A percentile compares a stretch with the other conserved stretches of the same genome.
Evolutionary conservation across 2,888 invertebrate species (phyloP).

Genomic region (Asteroscopus sphinx): DNA sequence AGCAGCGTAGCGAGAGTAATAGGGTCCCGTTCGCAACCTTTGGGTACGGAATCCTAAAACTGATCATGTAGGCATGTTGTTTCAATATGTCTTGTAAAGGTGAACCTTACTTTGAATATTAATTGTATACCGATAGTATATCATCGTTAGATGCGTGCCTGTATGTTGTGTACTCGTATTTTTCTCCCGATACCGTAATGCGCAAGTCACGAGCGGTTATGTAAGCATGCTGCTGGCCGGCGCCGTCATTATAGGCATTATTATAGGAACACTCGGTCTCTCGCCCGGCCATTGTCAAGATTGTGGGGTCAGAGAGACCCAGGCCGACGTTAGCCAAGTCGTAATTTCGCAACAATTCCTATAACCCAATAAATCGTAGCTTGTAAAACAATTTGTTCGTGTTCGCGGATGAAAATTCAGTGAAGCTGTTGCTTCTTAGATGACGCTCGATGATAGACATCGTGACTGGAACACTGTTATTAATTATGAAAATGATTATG

Average conservation of each 20-base stretch:
- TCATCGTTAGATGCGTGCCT: conserved; percentile 64
- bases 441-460: conserved; percentile 79
- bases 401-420: conserved; percentile 63
- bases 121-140: conserved; percentile 17
- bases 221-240: conserved; percentile 87
- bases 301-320: conserved; percentile 86
- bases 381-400: conserved; percentile 85
- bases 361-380: conserved; percentile 85
- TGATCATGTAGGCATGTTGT: neutral
- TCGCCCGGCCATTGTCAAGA: conserved; percentile 87
- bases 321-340: conserved; percentile 76
- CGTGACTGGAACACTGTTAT: conserved; percentile 82
- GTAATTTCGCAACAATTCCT: conserved; percentile 86
- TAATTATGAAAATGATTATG: conserved; percentile 84
- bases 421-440: conserved; percentile 68
- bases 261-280: conserved; percentile 81
- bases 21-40: too few species aligned
- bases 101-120: conserved; percentile 2
- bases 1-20: too few species aligned
- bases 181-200: conserved; percentile 88
- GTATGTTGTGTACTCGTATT: conserved; percentile 77
- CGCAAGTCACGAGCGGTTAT: conserved; percentile 89
- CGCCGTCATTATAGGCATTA: conserved; percentile 87
- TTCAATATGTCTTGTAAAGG: neutral
- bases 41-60: too few species aligned